Evolutionary conservation across 2,888 invertebrate genomes (phyloP), one percentile per base, ranked within the genome.

Genomic region (Thumatha senex): DNA sequence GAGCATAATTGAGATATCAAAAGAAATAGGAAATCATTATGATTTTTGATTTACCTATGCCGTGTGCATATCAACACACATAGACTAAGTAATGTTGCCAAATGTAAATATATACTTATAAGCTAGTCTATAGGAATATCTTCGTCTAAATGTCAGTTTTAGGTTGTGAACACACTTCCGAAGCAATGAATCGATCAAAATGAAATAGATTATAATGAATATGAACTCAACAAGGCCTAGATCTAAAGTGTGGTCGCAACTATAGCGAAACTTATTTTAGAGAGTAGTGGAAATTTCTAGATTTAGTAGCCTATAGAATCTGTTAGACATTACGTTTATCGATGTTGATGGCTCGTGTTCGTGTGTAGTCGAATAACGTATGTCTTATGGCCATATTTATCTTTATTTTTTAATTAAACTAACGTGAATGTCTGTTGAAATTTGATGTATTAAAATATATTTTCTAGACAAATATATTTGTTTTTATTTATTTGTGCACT

Each of bases 361-460:
- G 71, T 76, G 72, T 71, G 58, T 78, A 78, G 76, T 72, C 67
- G 72, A 74, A 61, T 75, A 61, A 64, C 66, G 65, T 43, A 68
- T 70, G 70, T 72, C 65, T 63, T 61, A 60, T 68, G 70, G 66
- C 74, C 66, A 76, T 77, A 70, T 76, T 74, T 77, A 77, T 77
- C 75, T 78, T 80, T 73, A 58, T 46, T 74, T 75, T 82, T 39
- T 78, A 74, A 75, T 80, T 78, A 83, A 84, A 84, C 81, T 78
- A 76, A 78, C 75, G 74, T 85, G 79, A 77, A 82, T 84, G 89
- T 88, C 84, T 86, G 88, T 89, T 89, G 84, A 81, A 82, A 87
- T 81, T 89, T 84, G 81, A 85, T 86, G 88, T 90, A 89, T 83
- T 86, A 84, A 89, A 89, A 82, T 89, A 88, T 90, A 89, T 90